phyloP scores from a whole-genome alignment of 37 sponge, comb jelly and placozoan species.

The Lycopodina hypogea region DNA sequence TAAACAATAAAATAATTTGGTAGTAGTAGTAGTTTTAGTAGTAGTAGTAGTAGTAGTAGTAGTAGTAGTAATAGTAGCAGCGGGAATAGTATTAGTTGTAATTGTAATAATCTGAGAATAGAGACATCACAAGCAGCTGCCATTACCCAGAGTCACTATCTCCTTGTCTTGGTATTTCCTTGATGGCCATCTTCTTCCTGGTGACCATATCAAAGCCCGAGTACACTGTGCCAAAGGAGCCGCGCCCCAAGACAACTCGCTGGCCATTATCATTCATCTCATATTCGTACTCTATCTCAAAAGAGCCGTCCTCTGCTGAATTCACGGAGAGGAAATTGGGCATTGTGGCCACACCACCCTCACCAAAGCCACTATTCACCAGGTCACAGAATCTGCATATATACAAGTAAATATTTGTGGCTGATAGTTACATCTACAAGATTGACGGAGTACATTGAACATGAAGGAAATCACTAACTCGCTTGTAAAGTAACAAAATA shows the following conservation, averaged over 20 bases:
- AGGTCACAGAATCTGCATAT: constrained; percentile 24
- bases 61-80: no score
- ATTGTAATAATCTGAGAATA: no score
- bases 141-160: constrained; percentile 35
- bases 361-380: constrained; percentile 4
- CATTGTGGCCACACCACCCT: not conserved
- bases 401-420: no score
- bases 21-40: no score
- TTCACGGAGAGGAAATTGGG: not conserved
- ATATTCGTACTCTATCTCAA: constrained; percentile 46
- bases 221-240: constrained; percentile 85
- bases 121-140: no score
- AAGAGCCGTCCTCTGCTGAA: not conserved
- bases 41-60: no score
- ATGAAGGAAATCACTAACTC: no score
- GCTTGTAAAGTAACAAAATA: no score
- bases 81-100: no score
- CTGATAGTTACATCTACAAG: no score
- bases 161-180: constrained; percentile 70
- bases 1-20: no score
- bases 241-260: constrained; percentile 56
- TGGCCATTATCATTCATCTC: constrained; percentile 41
- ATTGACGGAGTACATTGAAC: no score
- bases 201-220: constrained; percentile 76
- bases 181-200: constrained; percentile 84